Percentiles rank a stretch among this genome's conserved stretches.
Evolutionary conservation across 2,888 invertebrate genomes (phyloP).

Genomic region (Empis livida): DNA sequence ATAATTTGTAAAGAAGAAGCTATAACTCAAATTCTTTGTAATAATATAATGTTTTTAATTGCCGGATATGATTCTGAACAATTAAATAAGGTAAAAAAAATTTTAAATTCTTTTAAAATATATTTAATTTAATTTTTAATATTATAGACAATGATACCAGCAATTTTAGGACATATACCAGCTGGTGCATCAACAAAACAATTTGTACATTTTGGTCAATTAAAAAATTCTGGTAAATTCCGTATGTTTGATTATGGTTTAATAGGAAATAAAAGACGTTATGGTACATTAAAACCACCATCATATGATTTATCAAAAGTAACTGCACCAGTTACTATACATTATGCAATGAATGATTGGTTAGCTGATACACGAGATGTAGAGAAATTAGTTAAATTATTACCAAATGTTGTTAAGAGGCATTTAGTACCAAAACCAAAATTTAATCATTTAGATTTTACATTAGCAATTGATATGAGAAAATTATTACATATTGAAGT

Average conservation of each 20-base stretch:
- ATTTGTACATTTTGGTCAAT: conserved; percentile 53
- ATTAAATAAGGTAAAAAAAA: conserved; percentile 28
- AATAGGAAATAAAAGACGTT: conserved; percentile 35
- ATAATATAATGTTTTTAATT: conserved; percentile 42
- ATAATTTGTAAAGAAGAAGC: conserved; percentile 38
- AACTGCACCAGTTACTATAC: conserved; percentile 44
- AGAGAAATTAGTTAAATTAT: conserved; percentile 28
- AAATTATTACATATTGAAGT: conserved; percentile 3
- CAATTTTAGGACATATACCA: conserved; percentile 46
- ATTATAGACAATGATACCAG: conserved; percentile 47
- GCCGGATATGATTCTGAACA: conserved; percentile 32
- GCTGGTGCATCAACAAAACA: conserved; percentile 51
- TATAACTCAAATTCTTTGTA: conserved; percentile 41
- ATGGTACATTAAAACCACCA: conserved; percentile 40
- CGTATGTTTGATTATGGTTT: conserved; percentile 40
- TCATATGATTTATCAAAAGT: conserved; percentile 40
- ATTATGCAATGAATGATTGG: conserved; percentile 47
- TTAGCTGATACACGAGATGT: conserved; percentile 42
- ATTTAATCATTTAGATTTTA: conserved; percentile 38
- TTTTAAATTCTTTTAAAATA: background rate
- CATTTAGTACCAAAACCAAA: conserved; percentile 35
- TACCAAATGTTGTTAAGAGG: conserved; percentile 37
- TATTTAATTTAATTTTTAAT: background rate
- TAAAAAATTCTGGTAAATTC: conserved; percentile 36
- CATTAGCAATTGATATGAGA: conserved; percentile 32